Base-by-base conservation (phyloP, 2,888 invertebrate species). In the Podabrus alpinus region DNA sequence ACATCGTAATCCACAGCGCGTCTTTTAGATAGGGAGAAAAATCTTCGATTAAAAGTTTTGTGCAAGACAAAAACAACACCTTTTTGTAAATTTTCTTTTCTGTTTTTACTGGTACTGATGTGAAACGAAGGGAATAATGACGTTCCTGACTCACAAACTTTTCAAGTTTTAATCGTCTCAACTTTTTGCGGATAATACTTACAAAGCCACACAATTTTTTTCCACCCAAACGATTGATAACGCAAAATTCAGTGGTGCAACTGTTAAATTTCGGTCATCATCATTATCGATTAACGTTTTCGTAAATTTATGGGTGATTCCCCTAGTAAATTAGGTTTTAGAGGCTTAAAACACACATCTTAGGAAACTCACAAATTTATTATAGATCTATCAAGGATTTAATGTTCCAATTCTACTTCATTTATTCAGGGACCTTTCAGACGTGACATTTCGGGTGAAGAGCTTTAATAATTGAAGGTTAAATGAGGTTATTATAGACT, bases 401-500 rank as follows among this genome's bases (percentile, higher is more conserved):
- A 62, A 45, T 61, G 72, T 68, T 67, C 62, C 62, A 17, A 67
- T 66, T 71, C 25, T 29, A 68, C 19, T 69, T 69, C 69, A 72
- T 69, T 73, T 73, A 73, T 73, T 70, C 68, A 68, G 66, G 25
- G 72, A 68, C 76, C 76, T 76, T 76, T 73, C 29, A 76, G 21
- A 76, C 60, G 62, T 76, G 76, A 73, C 76, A 76, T 76, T 76
- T 76, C 64, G 29, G 61, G 25, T 62, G 73, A 76, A 68, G 68
- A 76, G 73, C 70, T 76, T 76, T 76, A 76, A 76, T 76, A 76
- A 76, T 73, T 76, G 76, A 76, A 76, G 76, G 76, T 76, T 76
- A 76, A 76, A 76, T 71, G 76, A 73, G 73, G 73, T 68, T 76
- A 73, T 76, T 76, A 76, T 70, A 76, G 76, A 76, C 76, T 76